Conservation (phyloP, 2,888 invertebrate species). For the Yponomeuta evonymella region DNA sequence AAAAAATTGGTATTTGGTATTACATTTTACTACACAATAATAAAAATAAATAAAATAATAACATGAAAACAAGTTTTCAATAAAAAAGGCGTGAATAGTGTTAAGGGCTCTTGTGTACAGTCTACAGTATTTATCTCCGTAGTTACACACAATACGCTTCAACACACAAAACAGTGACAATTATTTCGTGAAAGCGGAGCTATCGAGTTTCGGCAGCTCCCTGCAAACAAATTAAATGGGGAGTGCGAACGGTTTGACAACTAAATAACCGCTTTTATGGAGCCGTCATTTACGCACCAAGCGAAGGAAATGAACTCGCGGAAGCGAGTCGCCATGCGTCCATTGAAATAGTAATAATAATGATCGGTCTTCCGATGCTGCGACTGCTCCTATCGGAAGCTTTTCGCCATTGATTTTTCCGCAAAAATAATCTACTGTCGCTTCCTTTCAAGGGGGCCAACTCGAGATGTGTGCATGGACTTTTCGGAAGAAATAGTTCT, state of each 20-base stretch:
- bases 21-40: no score
- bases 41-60: no score
- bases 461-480: constrained; percentile 3
- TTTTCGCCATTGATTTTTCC: constrained; percentile 72
- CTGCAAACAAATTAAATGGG: constrained; percentile 22
- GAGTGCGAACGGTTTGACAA: constrained; percentile 41
- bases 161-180: background rate
- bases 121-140: background rate
- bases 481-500: no score
- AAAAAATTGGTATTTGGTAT: no score
- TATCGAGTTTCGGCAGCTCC: background rate
- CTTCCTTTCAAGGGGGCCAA: background rate
- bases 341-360: constrained; percentile 62
- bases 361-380: constrained; percentile 62
- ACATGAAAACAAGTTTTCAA: no score
- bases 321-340: constrained; percentile 53
- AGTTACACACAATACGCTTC: background rate
- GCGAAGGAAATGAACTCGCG: constrained; percentile 48
- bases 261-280: constrained; percentile 64
- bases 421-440: constrained; percentile 40
- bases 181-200: background rate
- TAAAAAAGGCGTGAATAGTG: no score
- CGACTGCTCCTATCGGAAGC: constrained; percentile 55
- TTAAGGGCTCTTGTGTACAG: background rate
- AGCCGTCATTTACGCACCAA: constrained; percentile 44